Base-by-base conservation (phyloP, 92 coral and sea anemone species). In the Nematostella vectensis region DNA sequence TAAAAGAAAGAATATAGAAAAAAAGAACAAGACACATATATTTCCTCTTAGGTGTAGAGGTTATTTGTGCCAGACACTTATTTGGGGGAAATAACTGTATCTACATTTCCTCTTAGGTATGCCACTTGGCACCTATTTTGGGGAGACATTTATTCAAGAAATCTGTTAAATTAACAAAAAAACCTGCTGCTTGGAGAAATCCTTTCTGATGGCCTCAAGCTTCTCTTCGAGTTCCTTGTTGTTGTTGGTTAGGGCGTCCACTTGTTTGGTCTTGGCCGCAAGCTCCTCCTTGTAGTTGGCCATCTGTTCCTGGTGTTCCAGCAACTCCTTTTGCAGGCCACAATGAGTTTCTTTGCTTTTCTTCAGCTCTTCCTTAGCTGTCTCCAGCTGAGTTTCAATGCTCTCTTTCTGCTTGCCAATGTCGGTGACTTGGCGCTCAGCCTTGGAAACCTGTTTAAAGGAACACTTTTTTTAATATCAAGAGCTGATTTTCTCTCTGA, bases 361-460 rank as follows among this genome's bases (percentile, higher is more conserved):
- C 55, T 67, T 71, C 20, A 70, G 44, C 30, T 81, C 88, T n/a
- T 65, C 67, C n/a, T 72, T 71, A 21, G 72, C 25, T 16, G 68
- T 75, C 2, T 61, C 76, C 1, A 81, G 68, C 48, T 76, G 88
- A 2, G 17, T 30, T 49, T 61, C 50, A 10, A 81, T 65, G 11
- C 58, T 48, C 49, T 81, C 79, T 45, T 57, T 81, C 56, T 81
- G 88, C 28, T 73, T 81, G 3, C 67, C 50, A 43, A 71, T 49
- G 65, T 76, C 76, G 26, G 75, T 71, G 17, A 81, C 45, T 61
- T 81, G 83, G 69, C 70, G 58, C 52, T 81, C 88, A 50, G 79
- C 62, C 61, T 81, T 81, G 47, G 83, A 81, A 18, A 68, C 61
- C 88, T 81, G 60, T 2, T 19, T 48, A 50, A n/a, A n/a, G 11